Evolutionary conservation across 2,113 vertebrate species (phyloP).

Genomic region (Lethenteron reissneri): DNA sequence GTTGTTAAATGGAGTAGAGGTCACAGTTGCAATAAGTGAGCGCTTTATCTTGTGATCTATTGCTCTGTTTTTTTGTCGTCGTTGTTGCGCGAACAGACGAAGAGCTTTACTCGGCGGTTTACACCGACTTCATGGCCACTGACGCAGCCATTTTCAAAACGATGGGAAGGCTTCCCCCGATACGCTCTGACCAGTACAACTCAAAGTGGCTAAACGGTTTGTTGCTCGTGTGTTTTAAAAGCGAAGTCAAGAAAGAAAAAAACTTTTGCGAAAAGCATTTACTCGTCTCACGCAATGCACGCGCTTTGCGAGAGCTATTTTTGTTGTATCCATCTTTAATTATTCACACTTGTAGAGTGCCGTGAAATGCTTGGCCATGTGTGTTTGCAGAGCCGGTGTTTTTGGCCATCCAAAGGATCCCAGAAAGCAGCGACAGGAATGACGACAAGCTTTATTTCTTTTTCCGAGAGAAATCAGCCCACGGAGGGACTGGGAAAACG

Average conservation of each 20-base stretch:
- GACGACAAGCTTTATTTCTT: conserved; percentile 99
- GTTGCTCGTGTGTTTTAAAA: conserved; percentile 10
- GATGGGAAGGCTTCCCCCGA: conserved; percentile 82
- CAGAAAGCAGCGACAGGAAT: conserved; percentile 77
- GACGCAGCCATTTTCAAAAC: conserved; percentile 94
- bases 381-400: conserved; percentile 59
- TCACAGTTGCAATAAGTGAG: too few species aligned
- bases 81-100: conserved; percentile 34
- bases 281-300: conserved; percentile 1
- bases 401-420: conserved; percentile 73
- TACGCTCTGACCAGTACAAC: conserved; percentile 98
- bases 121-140: conserved; percentile 97
- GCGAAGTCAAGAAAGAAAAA: conserved; percentile 8
- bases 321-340: conserved; percentile 4
- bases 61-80: conserved; percentile 16
- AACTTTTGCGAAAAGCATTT: conserved; percentile 8
- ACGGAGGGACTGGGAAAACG: conserved; percentile 67
- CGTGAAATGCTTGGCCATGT: not conserved
- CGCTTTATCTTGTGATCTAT: conserved; percentile 6
- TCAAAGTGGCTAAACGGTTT: conserved; percentile 95
- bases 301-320: conserved; percentile 6
- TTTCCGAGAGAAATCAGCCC: conserved; percentile 78
- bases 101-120: conserved; percentile 82
- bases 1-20: too few species aligned
- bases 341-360: not conserved